A percentile compares a stretch with the other conserved stretches of the same genome.
These are phyloP conservation scores for Burhinus bistriatus DNA, from an alignment of 2,113 vertebrate species.

Conservation along the genomic window DNA sequence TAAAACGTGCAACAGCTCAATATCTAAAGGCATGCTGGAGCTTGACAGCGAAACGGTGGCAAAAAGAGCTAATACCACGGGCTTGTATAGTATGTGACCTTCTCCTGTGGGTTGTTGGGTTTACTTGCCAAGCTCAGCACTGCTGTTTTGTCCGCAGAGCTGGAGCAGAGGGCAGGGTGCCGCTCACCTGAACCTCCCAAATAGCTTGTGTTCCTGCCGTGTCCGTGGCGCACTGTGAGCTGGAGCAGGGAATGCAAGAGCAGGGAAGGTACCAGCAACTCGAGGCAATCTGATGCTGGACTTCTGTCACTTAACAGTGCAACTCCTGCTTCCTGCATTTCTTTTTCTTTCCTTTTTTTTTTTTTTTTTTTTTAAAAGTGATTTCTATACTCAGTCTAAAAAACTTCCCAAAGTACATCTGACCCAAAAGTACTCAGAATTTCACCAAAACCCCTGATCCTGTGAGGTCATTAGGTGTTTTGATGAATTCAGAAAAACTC, in stretches of 20 bases:
- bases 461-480: not conserved
- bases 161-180: not conserved
- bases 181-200: not conserved
- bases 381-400: not conserved
- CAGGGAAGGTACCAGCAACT: not conserved
- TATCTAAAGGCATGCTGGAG: conserved; percentile 32
- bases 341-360: not conserved
- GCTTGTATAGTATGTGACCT: no score
- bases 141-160: not conserved
- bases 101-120: not conserved
- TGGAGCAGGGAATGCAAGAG: rapidly evolving
- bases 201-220: rapidly evolving
- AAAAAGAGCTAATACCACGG: not conserved
- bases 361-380: not conserved
- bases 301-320: not conserved
- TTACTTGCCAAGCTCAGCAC: not conserved
- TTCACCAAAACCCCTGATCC: rapidly evolving
- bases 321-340: not conserved
- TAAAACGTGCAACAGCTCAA: conserved; percentile 68
- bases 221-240: not conserved
- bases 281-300: not conserved
- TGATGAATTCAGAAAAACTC: not conserved
- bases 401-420: not conserved
- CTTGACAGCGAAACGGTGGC: not conserved
- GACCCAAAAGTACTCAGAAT: not conserved